phyloP scores from a whole-genome alignment of 2,888 invertebrate genomes.

The Morpho helenor region DNA sequence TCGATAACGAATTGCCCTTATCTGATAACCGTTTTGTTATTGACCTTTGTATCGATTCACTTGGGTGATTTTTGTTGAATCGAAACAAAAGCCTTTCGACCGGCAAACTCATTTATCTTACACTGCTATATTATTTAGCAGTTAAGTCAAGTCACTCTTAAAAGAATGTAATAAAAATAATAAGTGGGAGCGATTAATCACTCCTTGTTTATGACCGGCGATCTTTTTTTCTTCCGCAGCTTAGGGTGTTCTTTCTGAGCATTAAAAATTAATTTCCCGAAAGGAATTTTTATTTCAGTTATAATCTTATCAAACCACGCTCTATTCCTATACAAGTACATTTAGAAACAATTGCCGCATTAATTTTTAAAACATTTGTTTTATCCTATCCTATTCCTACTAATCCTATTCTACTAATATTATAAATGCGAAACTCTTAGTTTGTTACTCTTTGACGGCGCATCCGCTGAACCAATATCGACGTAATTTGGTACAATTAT shows the following conservation, averaged over 20 bases:
- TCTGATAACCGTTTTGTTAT: slow-evolving; percentile 22
- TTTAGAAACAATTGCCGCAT: too few species aligned
- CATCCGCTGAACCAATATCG: too few species aligned
- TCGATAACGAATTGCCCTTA: slow-evolving; percentile 17
- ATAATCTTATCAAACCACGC: too few species aligned
- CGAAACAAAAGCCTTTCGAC: slow-evolving; percentile 22
- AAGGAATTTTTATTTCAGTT: too few species aligned
- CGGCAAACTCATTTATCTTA: slow-evolving; percentile 24
- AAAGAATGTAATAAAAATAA: slow-evolving; percentile 22
- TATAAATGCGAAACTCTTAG: too few species aligned
- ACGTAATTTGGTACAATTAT: too few species aligned
- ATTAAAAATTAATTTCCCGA: not conserved
- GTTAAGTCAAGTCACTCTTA: slow-evolving; percentile 21
- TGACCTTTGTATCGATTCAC: slow-evolving; percentile 27
- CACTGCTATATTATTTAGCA: slow-evolving; percentile 28
- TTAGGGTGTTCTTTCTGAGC: not conserved
- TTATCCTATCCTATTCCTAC: too few species aligned
- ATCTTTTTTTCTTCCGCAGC: slow-evolving; percentile 4
- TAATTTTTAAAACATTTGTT: too few species aligned
- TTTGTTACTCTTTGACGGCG: too few species aligned
- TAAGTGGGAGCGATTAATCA: slow-evolving; percentile 22
- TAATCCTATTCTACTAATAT: too few species aligned
- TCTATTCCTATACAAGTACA: too few species aligned
- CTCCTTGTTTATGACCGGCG: slow-evolving; percentile 8
- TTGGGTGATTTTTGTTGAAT: slow-evolving; percentile 14